Conservation (phyloP, 2,797 vertebrate species). For the Betta splendens region DNA sequence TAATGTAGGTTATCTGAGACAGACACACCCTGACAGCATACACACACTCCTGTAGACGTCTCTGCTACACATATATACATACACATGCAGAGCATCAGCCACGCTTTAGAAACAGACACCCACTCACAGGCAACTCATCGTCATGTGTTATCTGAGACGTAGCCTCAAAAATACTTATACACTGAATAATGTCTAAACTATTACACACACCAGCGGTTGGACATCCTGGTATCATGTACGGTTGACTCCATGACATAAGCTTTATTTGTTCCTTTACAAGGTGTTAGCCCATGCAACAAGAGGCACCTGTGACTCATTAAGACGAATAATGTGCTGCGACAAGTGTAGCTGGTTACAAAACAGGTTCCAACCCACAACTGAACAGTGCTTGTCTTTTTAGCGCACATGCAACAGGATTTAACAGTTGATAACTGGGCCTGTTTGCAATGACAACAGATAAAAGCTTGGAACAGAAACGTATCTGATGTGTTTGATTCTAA, state of each 20-base stretch:
- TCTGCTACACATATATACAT: slow-evolving; percentile 30
- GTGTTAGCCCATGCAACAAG: slow-evolving; percentile 15
- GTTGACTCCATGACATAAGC: neutral
- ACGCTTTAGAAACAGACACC: slow-evolving; percentile 24
- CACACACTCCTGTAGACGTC: slow-evolving; percentile 64
- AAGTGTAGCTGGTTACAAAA: slow-evolving; percentile 4
- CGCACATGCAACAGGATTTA: neutral
- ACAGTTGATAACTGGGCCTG: neutral
- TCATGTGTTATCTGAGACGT: neutral
- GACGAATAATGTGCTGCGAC: slow-evolving; percentile 20
- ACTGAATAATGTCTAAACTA: neutral
- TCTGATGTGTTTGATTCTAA: neutral
- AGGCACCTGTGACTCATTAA: slow-evolving; percentile 39
- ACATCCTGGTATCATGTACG: neutral
- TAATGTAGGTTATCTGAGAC: slow-evolving; percentile 55
- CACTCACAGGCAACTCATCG: slow-evolving; percentile 28
- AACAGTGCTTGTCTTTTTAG: neutral
- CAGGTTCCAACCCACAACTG: neutral
- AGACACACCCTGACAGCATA: slow-evolving; percentile 69
- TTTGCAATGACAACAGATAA: neutral
- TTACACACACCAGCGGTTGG: neutral
- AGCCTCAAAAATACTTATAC: no score
- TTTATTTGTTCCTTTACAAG: neutral
- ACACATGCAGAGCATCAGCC: slow-evolving; percentile 26
- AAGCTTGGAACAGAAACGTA: neutral